Evolutionary conservation across 2,797 vertebrate genomes (phyloP).

Genomic region (Anas georgica): DNA sequence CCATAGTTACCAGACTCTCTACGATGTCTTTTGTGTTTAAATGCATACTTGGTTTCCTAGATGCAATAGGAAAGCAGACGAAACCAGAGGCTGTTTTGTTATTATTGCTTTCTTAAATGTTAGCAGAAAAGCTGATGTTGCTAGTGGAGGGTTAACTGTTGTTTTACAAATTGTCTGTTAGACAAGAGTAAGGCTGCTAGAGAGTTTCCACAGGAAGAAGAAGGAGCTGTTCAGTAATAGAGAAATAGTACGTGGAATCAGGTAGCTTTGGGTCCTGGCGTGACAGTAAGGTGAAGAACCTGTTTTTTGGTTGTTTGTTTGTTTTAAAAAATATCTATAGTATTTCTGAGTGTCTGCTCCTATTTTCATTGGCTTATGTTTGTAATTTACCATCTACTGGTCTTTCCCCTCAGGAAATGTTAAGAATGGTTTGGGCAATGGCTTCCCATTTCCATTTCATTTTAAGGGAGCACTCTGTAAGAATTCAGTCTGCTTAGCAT

Average conservation of each 20-base stretch:
- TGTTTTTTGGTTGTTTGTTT: background rate
- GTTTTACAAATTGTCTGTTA: background rate
- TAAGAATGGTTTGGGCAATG: background rate
- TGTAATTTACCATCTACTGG: background rate
- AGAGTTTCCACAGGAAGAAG: background rate
- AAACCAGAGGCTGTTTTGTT: background rate
- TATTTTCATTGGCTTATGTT: background rate
- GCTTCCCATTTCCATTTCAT: background rate
- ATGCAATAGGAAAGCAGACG: background rate
- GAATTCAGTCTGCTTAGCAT: background rate
- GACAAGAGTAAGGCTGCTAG: background rate
- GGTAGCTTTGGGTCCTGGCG: background rate
- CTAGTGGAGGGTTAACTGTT: background rate
- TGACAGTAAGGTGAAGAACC: background rate
- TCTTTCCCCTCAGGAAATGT: background rate
- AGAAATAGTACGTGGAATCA: background rate
- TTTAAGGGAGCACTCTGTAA: background rate
- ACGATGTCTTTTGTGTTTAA: background rate
- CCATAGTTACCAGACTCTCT: background rate
- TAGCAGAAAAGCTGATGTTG: background rate
- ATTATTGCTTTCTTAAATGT: background rate
- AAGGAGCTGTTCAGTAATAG: accelerated
- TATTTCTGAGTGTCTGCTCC: background rate
- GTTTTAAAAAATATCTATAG: background rate
- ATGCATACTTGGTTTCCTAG: background rate